A percentile compares a stretch with the other conserved stretches of the same genome.
Conservation (phyloP, 1,140 invertebrate genomes). For the Eueides isabella region DNA sequence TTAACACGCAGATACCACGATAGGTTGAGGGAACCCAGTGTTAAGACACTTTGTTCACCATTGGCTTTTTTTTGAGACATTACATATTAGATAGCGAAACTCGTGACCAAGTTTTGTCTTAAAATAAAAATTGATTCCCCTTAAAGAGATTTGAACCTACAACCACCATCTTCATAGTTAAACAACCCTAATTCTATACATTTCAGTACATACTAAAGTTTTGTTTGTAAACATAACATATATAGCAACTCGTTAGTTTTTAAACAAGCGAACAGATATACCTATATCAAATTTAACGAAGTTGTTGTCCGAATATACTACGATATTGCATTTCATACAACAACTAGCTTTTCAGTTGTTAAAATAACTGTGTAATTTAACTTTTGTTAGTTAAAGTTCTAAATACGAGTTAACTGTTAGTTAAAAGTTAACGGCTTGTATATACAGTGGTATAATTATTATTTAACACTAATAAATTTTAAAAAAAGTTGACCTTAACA, state of each 20-base stretch:
- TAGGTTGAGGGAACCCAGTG: not conserved
- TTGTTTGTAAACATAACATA: no score
- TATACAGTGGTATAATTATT: not conserved
- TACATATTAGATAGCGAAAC: no score
- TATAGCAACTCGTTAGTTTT: not conserved
- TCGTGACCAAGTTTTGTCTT: no score
- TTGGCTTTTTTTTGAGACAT: no score
- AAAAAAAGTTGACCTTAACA: not conserved
- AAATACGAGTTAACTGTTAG: not conserved
- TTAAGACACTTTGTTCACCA: not conserved
- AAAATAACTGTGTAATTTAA: constrained; percentile 10
- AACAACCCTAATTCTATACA: no score
- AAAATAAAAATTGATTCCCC: no score
- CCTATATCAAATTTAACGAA: not conserved
- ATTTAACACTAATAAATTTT: not conserved
- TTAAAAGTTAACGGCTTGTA: not conserved
- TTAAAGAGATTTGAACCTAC: no score
- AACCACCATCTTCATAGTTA: no score
- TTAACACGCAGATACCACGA: no score
- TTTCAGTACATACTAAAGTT: no score
- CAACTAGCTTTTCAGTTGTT: not conserved
- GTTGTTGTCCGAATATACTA: not conserved
- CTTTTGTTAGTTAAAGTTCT: constrained; percentile 10
- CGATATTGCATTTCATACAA: not conserved
- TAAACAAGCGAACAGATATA: not conserved